phyloP scores from a whole-genome alignment of 2,888 invertebrate species.

The Volucella zonaria region DNA sequence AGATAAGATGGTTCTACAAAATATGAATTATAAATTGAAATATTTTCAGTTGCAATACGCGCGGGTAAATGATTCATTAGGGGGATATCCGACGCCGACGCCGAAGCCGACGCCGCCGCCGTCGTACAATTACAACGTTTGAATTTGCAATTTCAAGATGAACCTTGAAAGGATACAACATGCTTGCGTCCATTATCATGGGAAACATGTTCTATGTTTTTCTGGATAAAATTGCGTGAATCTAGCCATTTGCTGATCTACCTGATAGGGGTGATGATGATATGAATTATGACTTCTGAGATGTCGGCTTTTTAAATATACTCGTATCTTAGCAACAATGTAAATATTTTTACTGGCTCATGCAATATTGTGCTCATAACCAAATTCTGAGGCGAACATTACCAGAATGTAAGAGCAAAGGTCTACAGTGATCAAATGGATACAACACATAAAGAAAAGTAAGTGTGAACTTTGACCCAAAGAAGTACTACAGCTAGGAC shows the following conservation, averaged over 20 bases:
- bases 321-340: no score
- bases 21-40: conserved; percentile 56
- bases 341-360: no score
- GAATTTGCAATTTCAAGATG: conserved; percentile 64
- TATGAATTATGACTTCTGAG: background rate
- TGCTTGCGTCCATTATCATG: conserved; percentile 29
- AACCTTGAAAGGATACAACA: conserved; percentile 57
- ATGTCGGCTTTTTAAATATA: background rate
- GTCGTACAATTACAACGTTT: conserved; percentile 51
- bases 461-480: no score
- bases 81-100: conserved; percentile 63
- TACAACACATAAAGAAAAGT: no score
- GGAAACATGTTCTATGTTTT: conserved; percentile 11
- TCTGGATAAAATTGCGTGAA: conserved; percentile 14
- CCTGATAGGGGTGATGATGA: background rate
- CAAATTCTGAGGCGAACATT: no score
- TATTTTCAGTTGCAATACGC: conserved; percentile 3
- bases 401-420: no score
- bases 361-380: no score
- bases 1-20: conserved; percentile 59
- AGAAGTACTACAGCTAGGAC: no score
- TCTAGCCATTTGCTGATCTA: conserved; percentile 40
- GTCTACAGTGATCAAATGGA: no score
- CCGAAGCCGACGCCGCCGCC: no score
- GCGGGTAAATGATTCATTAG: conserved; percentile 55